phyloP scores from a whole-genome alignment of 1,140 invertebrate species.

The Drosophila aff. region DNA sequence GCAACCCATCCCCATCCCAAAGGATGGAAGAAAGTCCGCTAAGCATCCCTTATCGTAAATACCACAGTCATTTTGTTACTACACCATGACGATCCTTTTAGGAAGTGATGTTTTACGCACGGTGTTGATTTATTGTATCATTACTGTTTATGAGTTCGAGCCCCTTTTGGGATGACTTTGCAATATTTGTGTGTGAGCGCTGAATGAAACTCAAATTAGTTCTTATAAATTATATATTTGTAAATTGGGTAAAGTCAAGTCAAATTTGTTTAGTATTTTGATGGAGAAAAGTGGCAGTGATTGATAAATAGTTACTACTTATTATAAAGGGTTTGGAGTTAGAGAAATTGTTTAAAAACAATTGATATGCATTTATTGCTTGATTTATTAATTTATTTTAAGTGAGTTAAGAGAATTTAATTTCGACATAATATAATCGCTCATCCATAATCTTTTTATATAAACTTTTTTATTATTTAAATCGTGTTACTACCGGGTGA shows the following conservation, averaged over 20 bases:
- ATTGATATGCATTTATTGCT: background rate
- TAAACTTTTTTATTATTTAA: background rate
- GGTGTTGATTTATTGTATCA: constrained; percentile 72
- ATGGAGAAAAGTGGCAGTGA: background rate
- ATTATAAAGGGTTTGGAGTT: background rate
- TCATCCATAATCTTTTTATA: background rate
- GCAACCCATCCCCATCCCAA: constrained; percentile 8
- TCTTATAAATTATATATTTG: constrained; percentile 37
- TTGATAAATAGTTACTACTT: background rate
- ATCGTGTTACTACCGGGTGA: background rate
- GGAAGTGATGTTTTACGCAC: constrained; percentile 46
- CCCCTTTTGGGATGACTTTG: constrained; percentile 50
- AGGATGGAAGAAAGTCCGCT: constrained; percentile 9
- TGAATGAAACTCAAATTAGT: constrained; percentile 32
- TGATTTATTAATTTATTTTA: background rate
- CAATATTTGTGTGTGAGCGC: constrained; percentile 29
- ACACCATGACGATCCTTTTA: constrained; percentile 67
- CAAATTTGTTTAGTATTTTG: background rate
- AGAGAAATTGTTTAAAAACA: background rate
- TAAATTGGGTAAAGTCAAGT: background rate
- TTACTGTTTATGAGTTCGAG: constrained; percentile 61
- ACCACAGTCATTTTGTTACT: constrained; percentile 68
- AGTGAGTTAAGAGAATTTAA: background rate
- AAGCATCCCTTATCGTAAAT: constrained; percentile 69
- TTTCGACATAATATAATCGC: background rate